Percentiles rank a stretch among this genome's conserved stretches.
Conservation (phyloP, 2,113 vertebrate genomes). For the Parus major region DNA sequence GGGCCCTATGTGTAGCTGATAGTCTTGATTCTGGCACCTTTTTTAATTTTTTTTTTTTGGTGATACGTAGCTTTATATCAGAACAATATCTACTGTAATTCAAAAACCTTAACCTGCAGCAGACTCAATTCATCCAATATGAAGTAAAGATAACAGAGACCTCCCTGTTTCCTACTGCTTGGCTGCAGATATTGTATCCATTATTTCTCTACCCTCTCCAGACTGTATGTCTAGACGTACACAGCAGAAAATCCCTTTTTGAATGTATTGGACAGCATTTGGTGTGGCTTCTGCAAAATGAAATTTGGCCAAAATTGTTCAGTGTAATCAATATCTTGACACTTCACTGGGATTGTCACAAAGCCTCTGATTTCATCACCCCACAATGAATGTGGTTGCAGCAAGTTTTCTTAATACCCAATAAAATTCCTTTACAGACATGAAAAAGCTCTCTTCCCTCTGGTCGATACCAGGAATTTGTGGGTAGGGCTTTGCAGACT, state of each 20-base stretch:
- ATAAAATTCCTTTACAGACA: constrained; percentile 56
- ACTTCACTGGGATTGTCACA: constrained; percentile 51
- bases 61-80: not conserved
- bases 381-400: constrained; percentile 22
- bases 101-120: constrained; percentile 39
- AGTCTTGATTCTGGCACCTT: not conserved
- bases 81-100: not conserved
- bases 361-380: constrained; percentile 61
- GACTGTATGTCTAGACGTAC: constrained; percentile 47
- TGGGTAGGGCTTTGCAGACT: constrained; percentile 55
- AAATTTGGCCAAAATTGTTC: constrained; percentile 54
- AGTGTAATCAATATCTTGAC: constrained; percentile 72
- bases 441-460: constrained; percentile 35
- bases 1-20: not conserved
- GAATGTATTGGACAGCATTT: constrained; percentile 39
- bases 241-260: constrained; percentile 31
- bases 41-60: not conserved
- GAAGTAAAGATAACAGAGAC: constrained; percentile 54
- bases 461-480: constrained; percentile 24
- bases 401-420: constrained; percentile 52
- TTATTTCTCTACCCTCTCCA: constrained; percentile 35
- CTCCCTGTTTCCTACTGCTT: not conserved
- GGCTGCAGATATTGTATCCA: constrained; percentile 31
- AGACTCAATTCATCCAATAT: constrained; percentile 42
- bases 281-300: constrained; percentile 57